Conservation (phyloP, 2,888 invertebrate genomes). For the Epirrita christyi region DNA sequence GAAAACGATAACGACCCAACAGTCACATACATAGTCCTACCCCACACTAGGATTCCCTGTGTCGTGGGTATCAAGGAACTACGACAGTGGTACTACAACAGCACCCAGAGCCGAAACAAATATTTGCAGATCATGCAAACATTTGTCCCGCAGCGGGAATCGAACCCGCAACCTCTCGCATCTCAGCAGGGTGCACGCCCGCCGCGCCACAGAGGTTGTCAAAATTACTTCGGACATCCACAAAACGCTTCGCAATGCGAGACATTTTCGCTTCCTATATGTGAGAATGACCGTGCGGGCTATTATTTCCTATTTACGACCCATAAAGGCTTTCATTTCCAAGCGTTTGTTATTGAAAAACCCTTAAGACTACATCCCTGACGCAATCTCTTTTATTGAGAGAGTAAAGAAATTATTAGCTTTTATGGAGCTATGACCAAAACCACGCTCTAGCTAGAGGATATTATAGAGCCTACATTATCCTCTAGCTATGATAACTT, state of each 20-base stretch:
- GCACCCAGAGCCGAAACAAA: too few relatives aligned
- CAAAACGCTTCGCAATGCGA: background rate
- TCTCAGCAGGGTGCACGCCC: too few relatives aligned
- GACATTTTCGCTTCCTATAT: slow-evolving; percentile 44
- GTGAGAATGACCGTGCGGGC: slow-evolving; percentile 59
- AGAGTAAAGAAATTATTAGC: slow-evolving; percentile 49
- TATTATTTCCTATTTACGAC: slow-evolving; percentile 73
- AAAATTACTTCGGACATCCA: background rate
- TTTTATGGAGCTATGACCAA: slow-evolving; percentile 22
- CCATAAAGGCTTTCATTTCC: slow-evolving; percentile 72
- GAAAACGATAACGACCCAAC: too few relatives aligned
- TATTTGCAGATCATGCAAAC: too few relatives aligned
- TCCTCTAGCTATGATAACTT: too few relatives aligned
- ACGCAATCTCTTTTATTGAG: slow-evolving; percentile 52
- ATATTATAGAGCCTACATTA: background rate
- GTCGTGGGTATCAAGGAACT: too few relatives aligned
- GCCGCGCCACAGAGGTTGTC: too few relatives aligned
- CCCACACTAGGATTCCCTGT: too few relatives aligned
- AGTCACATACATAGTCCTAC: too few relatives aligned
- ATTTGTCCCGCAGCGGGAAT: too few relatives aligned
- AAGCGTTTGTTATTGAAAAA: slow-evolving; percentile 69
- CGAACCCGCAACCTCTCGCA: too few relatives aligned
- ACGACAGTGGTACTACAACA: too few relatives aligned
- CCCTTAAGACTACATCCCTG: slow-evolving; percentile 41
- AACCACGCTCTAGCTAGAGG: background rate